phyloP scores from a whole-genome alignment of 2,113 vertebrate species.

The Xiphophorus hellerii region DNA sequence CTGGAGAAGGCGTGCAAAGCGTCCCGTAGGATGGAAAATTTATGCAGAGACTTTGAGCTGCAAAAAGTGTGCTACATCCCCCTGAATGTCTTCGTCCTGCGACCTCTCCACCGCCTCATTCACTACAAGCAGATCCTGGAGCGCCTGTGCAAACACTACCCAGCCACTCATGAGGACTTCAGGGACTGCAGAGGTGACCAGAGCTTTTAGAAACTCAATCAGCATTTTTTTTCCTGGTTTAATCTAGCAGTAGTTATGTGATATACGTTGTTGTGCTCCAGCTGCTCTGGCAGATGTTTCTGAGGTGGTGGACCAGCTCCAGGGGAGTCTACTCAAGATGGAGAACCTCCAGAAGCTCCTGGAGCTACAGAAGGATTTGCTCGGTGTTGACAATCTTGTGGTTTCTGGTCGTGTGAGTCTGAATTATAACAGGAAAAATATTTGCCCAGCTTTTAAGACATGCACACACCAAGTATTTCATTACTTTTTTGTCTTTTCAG shows the following conservation, averaged over 20 bases:
- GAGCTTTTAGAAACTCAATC: background rate
- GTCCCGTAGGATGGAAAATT: constrained; percentile 85
- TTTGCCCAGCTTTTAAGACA: background rate
- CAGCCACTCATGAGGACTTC: constrained; percentile 89
- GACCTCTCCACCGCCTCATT: constrained; percentile 93
- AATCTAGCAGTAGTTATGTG: background rate
- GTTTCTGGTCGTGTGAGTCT: constrained; percentile 87
- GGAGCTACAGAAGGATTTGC: constrained; percentile 95
- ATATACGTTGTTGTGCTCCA: constrained; percentile 51
- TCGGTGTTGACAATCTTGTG: constrained; percentile 91
- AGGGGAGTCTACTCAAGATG: constrained; percentile 91
- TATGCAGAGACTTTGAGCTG: constrained; percentile 95
- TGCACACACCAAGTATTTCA: constrained; percentile 14
- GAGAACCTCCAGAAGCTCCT: constrained; percentile 98
- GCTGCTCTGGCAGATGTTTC: constrained; percentile 94
- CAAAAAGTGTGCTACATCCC: constrained; percentile 98
- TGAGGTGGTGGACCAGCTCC: constrained; percentile 91
- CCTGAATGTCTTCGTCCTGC: constrained; percentile 93
- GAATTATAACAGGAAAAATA: background rate
- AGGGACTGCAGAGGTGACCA: constrained; percentile 91
- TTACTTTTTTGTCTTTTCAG: constrained; percentile 70
- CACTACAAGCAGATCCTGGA: constrained; percentile 99
- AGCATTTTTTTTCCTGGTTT: background rate
- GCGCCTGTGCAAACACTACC: constrained; percentile 94
- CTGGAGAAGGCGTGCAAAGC: constrained; percentile 86